Evolutionary conservation across 1,140 invertebrate species (phyloP), one percentile per base, ranked within the genome.

Genomic region (Diploscapter pachys): DNA sequence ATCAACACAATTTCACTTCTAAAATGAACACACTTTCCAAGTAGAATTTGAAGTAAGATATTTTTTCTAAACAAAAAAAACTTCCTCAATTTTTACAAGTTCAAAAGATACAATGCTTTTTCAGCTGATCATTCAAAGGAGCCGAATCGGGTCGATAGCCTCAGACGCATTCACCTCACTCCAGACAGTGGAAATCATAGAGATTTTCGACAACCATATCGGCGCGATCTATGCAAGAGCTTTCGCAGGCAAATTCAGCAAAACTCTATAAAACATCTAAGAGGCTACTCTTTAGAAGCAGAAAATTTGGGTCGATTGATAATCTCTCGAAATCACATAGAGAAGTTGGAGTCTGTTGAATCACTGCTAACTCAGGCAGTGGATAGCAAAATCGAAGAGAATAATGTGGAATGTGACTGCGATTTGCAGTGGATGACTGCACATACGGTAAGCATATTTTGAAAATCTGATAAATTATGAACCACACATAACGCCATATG

Each of bases 61-160:
- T 52, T 54, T 5, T 55, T n/a, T 11, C 51, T 65, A 49, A 50
- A 13, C 31, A 31, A 31, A 31, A 50, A 31, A 9, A 31, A 65
- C 1, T 31, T 59, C 9, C 63, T 8, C 1, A 8, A 65, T 9
- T 8, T 65, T 65, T 8, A 9, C 6, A 31, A 6, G 63, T 13
- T 31, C 8, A 8, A 8, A 51, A 53, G 5, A 2, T 64, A 50
- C 31, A 71, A 61, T 3, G 54, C 2, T 9, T 51, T 75, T 70
- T 4, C 68, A 76, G 75, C 48, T 76, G n/a, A 62, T 76, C 31
- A 72, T 76, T 50, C 72, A 76, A 53, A 63, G 70, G 49, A 66
- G 50, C 31, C 61, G 63, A 50, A 48, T 76, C 9, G 69, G 69
- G 3, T 56, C 65, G 3, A 66, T 76, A 3, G 75, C 69, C 11